Evolutionary conservation across 2,113 vertebrate species (phyloP), one percentile per base, ranked within the genome.

Genomic region (Anseranas semipalmata): DNA sequence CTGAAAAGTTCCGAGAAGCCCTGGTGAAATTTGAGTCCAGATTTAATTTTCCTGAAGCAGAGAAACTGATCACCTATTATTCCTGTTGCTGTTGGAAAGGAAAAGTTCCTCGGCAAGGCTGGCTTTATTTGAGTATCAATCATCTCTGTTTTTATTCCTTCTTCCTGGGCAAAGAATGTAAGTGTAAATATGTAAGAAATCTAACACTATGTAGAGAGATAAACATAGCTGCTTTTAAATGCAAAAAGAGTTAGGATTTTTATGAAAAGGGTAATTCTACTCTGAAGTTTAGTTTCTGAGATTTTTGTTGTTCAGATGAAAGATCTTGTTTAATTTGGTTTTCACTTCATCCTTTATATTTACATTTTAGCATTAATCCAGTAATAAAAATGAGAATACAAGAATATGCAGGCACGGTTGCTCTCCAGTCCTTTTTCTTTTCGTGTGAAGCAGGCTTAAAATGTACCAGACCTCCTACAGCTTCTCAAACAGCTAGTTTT

Each of bases 51-150:
- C 99, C 99, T 0, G 91, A 98, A n/a, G 98, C 98, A 0, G 99
- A 99, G 98, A 99, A 99, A 87, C 95, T 99, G 97, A 98, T 99
- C 95, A 99, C 99, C 1, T 99, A 98, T 96, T 99, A 98, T 96
- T 99, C 99, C 8, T 99, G 99, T 98, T 99, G 99, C 97, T 99
- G 99, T 96, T 99, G 99, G 99, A 99, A 99, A 97, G 99, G 99
- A 66, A 98, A 97, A n/a, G 99, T 99, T 84, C 99, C 99, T 41
- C 99, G 99, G 19, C 99, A 99, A 96, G 99, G 99, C 94, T 99
- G 99, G 98, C 98, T 99, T 67, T 99, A 99, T 97, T 98, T 99
- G 95, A 99, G 99, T 96, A 98, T 98, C 98, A 99, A 99, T 97
- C 99, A 99, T 95, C 96, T 99, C 89, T 99, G 99, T 96, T 99